Evolutionary conservation across 2,888 invertebrate species (phyloP), one percentile per base, ranked within the genome.

Genomic region (Tipula helvola): DNA sequence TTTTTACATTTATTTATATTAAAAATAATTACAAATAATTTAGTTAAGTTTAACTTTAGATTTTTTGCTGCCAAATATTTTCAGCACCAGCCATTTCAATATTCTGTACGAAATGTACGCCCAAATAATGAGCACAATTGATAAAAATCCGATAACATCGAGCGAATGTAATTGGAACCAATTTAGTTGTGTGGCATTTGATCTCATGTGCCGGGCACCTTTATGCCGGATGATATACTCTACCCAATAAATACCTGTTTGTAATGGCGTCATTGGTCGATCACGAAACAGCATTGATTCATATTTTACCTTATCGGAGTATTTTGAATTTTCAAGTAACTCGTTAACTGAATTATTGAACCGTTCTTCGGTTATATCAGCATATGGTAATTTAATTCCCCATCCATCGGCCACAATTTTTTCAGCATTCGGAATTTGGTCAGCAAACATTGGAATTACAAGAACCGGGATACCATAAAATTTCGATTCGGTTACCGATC

Each of bases 381-480:
- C 87, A 57, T 90, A 91, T 71, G 90, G 89, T 0, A 93, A 88
- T 0, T 88, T 89, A 3, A 91, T 88, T 0, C 91, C 93, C 88
- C 90, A 91, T 2, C 93, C 93, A 71, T 89, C 89, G 3, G 88
- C 87, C 86, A 90, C 91, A 3, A 92, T 92, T 12, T 90, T 90
- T 0, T 89, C 90, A 89, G 93, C 92, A 87, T 93, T 93, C 16
- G 91, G 88, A 87, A 91, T 90, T 88, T 93, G 93, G 89, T 93
- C 93, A 0, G 90, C 92, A 87, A 92, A 92, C n/a, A 93, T 89
- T 0, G 93, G 93, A 85, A 93, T 91, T 1, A 92, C 93, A 13
- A 93, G 88, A 13, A 93, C 89, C 0, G 93, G 93, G 16, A 91
- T 91, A 18, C 92, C 92, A 88, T 92, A 91, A 86, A 92, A 92